Evolutionary conservation across 2,888 invertebrate species (phyloP).

Genomic region (Diaperis boleti): DNA sequence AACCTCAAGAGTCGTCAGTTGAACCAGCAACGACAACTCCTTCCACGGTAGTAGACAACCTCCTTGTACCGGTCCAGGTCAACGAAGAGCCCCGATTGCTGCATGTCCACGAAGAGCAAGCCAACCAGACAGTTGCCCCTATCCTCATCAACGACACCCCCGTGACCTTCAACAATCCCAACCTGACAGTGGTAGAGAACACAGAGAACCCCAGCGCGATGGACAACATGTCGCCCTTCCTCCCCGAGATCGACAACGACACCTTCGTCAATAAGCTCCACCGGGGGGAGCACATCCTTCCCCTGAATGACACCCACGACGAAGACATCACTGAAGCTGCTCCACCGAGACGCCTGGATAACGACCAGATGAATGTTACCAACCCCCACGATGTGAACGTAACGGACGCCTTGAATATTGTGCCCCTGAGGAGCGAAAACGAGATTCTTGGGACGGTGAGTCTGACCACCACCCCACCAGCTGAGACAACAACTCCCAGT

Average conservation of each 20-base stretch:
- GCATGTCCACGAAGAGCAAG: neutral
- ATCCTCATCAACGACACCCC: conserved; percentile 5
- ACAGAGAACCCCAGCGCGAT: conserved; percentile 41
- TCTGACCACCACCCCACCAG: neutral
- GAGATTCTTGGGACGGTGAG: conserved; percentile 29
- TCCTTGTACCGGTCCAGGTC: neutral
- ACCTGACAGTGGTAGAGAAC: conserved; percentile 13
- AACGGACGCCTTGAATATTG: conserved; percentile 52
- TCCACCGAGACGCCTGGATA: conserved; percentile 67
- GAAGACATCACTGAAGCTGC: conserved; percentile 56
- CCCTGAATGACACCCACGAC: conserved; percentile 48
- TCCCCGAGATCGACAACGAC: conserved; percentile 76
- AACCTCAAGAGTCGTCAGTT: too few species aligned
- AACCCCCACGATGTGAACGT: conserved; percentile 67
- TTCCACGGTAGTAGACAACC: too few species aligned
- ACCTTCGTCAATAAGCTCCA: conserved; percentile 72
- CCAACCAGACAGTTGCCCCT: conserved; percentile 1
- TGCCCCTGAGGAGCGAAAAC: conserved; percentile 49
- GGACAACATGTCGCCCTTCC: conserved; percentile 76
- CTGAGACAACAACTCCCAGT: conserved; percentile 23
- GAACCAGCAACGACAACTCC: too few species aligned
- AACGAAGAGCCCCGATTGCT: conserved; percentile 2
- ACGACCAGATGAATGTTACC: conserved; percentile 67
- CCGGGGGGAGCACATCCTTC: conserved; percentile 64
- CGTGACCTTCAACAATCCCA: neutral